Conservation (phyloP, 2,113 vertebrate genomes). For the Platysternon megacephalum region DNA sequence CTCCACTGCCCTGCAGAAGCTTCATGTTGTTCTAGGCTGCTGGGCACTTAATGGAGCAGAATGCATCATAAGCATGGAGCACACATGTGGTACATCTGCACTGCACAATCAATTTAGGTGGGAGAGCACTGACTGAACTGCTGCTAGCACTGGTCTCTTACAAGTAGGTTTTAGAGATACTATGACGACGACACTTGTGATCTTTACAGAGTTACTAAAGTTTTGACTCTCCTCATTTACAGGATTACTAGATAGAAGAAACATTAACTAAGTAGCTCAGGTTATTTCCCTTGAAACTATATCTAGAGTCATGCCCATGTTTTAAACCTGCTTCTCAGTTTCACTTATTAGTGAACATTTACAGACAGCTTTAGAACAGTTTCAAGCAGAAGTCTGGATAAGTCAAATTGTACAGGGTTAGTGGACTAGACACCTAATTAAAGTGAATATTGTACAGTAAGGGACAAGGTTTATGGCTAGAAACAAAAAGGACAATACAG, state of each 20-base stretch:
- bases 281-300: not conserved
- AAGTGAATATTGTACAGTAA: not conserved
- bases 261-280: not conserved
- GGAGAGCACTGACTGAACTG: not conserved
- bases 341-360: not conserved
- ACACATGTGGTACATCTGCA: not conserved
- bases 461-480: not conserved
- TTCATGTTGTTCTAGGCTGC: not conserved
- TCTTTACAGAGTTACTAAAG: not conserved
- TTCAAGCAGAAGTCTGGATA: not conserved
- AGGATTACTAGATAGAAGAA: not conserved
- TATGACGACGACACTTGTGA: not conserved
- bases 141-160: not conserved
- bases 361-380: not conserved
- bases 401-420: not conserved
- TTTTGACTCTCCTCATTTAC: not conserved
- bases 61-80: accelerated
- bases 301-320: not conserved
- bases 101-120: accelerated
- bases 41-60: not conserved
- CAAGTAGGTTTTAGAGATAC: not conserved
- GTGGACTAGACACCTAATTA: not conserved
- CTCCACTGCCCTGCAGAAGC: not conserved
- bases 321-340: not conserved
- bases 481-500: not conserved